Evolutionary conservation across 2,797 vertebrate species (phyloP).

Genomic region (Liasis olivaceus): DNA sequence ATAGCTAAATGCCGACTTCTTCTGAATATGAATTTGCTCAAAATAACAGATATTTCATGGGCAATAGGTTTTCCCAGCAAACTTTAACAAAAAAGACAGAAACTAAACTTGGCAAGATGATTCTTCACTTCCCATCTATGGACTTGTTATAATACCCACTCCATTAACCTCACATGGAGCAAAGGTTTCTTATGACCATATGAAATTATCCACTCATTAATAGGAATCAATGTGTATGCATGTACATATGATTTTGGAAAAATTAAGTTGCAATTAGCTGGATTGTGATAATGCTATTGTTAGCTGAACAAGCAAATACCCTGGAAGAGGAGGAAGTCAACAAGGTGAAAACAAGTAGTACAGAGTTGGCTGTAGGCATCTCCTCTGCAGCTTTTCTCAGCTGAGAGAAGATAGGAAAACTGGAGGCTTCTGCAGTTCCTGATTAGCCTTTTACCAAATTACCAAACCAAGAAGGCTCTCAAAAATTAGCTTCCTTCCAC

Average conservation of each 20-base stretch:
- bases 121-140: slow-evolving; percentile 40
- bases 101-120: slow-evolving; percentile 49
- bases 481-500: neutral
- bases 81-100: slow-evolving; percentile 56
- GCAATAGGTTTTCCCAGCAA: slow-evolving; percentile 49
- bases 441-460: neutral
- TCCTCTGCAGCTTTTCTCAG: neutral
- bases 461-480: neutral
- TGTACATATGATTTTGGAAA: neutral
- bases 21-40: slow-evolving; percentile 57
- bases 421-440: neutral
- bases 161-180: slow-evolving; percentile 39
- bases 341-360: neutral
- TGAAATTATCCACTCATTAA: slow-evolving; percentile 14
- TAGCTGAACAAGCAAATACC: neutral
- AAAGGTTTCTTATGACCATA: slow-evolving; percentile 41
- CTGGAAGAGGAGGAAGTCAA: too few relatives aligned
- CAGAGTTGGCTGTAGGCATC: neutral
- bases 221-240: slow-evolving; percentile 6
- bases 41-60: slow-evolving; percentile 66
- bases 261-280: neutral
- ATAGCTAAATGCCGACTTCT: neutral
- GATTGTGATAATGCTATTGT: neutral
- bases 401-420: neutral
- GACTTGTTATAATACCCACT: slow-evolving; percentile 48